Evolutionary conservation across 2,888 invertebrate species (phyloP), one percentile per base, ranked within the genome.

Genomic region (Gandaritis pyraliata): DNA sequence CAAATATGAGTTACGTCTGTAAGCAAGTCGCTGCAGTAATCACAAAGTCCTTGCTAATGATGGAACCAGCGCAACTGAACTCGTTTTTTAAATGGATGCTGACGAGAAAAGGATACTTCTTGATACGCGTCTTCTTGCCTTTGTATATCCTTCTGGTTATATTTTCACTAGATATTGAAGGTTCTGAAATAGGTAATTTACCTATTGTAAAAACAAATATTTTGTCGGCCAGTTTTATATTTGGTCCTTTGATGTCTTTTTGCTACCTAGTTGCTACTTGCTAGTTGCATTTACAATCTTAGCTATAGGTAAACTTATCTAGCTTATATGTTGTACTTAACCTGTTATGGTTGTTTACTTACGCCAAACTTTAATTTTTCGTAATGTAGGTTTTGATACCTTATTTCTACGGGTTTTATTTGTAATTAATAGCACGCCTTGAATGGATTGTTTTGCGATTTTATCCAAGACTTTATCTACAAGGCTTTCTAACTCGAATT

Each of bases 11-110:
- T 78, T 68, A 84, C 85, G 69, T 43, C 52, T 79, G 75, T 12
- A 86, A 65, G 49, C 84, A 85, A 0, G 83, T 80, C 1, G 81
- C 83, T 1, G 83, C 77, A 0, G 81, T 80, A 58, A 86, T 69
- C 30, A 85, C 65, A 49, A 83, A 54, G 7, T 78, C 69, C 10
- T 65, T 68, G 41, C 71, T 73, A 45, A 84, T 68, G 51, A 83
- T 73, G 47, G 81, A 76, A 5, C 82, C 83, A 1, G 74, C 73
- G 45, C 83, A 82, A 1, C 63, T 45, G 49, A 80, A 83, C 16
- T 69, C 47, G 0, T 64, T 68, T 48, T 66, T 54, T 0, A 78
- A 33, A 49, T 80, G 78, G 10, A 84, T 23, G 62, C 79, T 80
- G 5, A 56, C 83, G 2, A 82, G 13, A 55, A 82, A 84, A 0